Conservation (phyloP, 64 coral and sea anemone genomes). For the Montipora sp. region DNA sequence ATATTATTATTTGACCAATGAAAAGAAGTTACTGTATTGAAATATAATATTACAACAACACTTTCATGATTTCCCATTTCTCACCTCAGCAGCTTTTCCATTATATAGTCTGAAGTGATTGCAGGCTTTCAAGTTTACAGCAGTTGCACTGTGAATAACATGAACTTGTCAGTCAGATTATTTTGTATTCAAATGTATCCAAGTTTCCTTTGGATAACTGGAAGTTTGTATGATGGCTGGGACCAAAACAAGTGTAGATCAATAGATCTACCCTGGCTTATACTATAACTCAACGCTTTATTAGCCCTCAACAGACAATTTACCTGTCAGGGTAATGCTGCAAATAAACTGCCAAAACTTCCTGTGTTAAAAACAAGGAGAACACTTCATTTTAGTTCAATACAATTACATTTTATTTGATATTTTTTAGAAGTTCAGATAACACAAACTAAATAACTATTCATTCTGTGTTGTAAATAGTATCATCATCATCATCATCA, state of each 20-base stretch:
- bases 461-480: too few species aligned
- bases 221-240: not conserved
- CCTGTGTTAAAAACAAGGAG: slow-evolving; percentile 35
- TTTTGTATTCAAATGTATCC: not conserved
- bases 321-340: slow-evolving; percentile 99
- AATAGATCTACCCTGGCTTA: not conserved
- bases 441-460: not conserved
- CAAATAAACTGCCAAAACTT: slow-evolving; percentile 96
- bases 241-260: not conserved
- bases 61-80: not conserved
- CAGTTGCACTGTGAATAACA: slow-evolving; percentile 80
- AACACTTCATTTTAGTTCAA: too few species aligned
- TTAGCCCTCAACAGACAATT: not conserved
- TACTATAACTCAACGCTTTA: not conserved
- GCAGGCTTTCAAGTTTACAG: slow-evolving; percentile 98
- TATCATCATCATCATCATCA: too few species aligned
- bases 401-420: not conserved
- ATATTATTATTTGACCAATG: too few species aligned
- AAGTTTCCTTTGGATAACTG: not conserved
- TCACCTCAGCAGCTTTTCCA: slow-evolving; percentile 97
- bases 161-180: not conserved
- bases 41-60: too few species aligned
- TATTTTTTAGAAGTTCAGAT: too few species aligned
- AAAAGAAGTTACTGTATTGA: too few species aligned
- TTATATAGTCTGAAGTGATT: slow-evolving; percentile 99